These are phyloP conservation scores for Rhinichthys klamathensis DNA, from an alignment of 2,113 vertebrate genomes.

Conservation along the genomic window DNA sequence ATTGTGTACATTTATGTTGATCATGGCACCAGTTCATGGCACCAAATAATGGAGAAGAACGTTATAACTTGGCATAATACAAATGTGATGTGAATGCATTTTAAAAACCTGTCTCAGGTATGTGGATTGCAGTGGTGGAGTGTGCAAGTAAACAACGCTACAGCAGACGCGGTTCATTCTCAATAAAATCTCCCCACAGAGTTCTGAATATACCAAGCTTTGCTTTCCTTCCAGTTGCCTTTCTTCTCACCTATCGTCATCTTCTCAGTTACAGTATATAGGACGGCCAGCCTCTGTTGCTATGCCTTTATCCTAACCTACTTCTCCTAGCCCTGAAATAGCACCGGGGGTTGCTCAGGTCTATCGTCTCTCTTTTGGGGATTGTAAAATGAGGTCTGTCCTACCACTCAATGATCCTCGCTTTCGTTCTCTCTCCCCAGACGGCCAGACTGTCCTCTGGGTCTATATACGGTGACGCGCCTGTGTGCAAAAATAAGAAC, in stretches of 20 bases:
- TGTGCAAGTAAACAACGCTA: not conserved
- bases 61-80: not conserved
- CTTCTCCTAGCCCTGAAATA: constrained; percentile 76
- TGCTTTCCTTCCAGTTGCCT: constrained; percentile 27
- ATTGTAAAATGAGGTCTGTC: constrained; percentile 68
- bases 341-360: constrained; percentile 63
- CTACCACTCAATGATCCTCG: constrained; percentile 35
- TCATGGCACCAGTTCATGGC: not conserved
- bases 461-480: constrained; percentile 35
- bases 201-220: constrained; percentile 32
- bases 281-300: constrained; percentile 57
- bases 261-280: constrained; percentile 57
- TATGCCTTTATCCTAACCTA: constrained; percentile 71
- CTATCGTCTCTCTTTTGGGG: constrained; percentile 63
- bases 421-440: constrained; percentile 29
- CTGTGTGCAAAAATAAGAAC: constrained; percentile 36
- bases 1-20: not conserved
- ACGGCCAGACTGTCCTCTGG: constrained; percentile 33
- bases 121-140: not conserved
- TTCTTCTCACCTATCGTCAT: constrained; percentile 24
- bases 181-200: not conserved
- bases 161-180: not conserved
- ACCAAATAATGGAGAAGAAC: not conserved
- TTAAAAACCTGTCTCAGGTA: not conserved
- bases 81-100: not conserved